phyloP scores from a whole-genome alignment of 2,888 invertebrate species.

The Cyclophora punctaria region DNA sequence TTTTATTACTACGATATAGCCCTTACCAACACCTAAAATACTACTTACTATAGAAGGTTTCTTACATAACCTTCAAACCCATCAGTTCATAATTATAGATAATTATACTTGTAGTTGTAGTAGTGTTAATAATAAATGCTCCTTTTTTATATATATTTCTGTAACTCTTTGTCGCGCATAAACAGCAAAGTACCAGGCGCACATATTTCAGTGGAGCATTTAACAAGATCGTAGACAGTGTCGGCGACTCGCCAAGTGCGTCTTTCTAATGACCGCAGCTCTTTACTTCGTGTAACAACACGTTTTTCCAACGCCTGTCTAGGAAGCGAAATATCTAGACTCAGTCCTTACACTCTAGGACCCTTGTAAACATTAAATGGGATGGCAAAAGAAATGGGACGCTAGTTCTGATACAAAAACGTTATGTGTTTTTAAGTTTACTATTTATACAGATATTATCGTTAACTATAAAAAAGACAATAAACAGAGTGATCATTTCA shows the following conservation, averaged over 20 bases:
- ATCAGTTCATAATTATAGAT: too few relatives aligned
- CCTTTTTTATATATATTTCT: too few relatives aligned
- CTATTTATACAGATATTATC: too few relatives aligned
- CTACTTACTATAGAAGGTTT: too few relatives aligned
- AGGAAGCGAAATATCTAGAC: constrained; percentile 3
- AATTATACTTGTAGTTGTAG: too few relatives aligned
- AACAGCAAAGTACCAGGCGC: not conserved
- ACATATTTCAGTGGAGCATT: too few relatives aligned
- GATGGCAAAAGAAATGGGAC: constrained; percentile 5
- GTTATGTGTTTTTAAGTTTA: constrained; percentile 4
- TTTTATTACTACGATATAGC: too few relatives aligned
- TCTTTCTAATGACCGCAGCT: constrained; percentile 35
- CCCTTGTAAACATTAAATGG: constrained; percentile 8
- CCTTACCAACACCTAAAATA: too few relatives aligned
- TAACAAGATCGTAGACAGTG: constrained; percentile 3
- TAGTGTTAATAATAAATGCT: too few relatives aligned
- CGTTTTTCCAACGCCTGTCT: constrained; percentile 5
- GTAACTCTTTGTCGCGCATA: not conserved
- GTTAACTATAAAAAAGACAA: too few relatives aligned
- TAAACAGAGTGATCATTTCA: too few relatives aligned
- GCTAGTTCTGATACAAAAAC: constrained; percentile 7
- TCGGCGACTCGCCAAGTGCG: constrained; percentile 12
- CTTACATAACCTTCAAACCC: too few relatives aligned
- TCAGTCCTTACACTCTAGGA: constrained; percentile 5
- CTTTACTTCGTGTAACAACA: constrained; percentile 17